These are phyloP conservation scores for Hapalemur alaotrensis DNA, from an alignment of 2,797 vertebrate species.

Conservation along the genomic window DNA sequence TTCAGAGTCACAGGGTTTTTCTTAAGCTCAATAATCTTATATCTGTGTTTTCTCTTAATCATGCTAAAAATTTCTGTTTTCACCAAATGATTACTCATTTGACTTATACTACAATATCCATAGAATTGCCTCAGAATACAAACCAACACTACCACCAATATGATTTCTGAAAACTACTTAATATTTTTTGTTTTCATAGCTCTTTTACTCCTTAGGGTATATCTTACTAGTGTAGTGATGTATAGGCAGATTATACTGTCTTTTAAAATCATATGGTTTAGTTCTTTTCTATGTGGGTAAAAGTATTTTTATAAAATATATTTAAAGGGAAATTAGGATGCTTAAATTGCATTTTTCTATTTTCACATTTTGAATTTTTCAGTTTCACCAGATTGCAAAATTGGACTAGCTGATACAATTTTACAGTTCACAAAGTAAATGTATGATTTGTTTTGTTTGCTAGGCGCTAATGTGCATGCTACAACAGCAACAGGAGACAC, in stretches of 20 bases:
- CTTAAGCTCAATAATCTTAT: background rate
- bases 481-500: constrained; percentile 98
- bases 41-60: constrained; percentile 42
- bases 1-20: constrained; percentile 25
- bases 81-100: constrained; percentile 21
- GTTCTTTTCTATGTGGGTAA: constrained; percentile 7
- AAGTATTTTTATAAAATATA: background rate
- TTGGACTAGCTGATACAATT: constrained; percentile 20
- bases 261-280: constrained; percentile 8
- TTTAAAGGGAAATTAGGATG: constrained; percentile 47
- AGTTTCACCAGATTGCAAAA: constrained; percentile 18
- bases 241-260: constrained; percentile 8
- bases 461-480: constrained; percentile 97
- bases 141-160: background rate
- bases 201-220: constrained; percentile 18
- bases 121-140: constrained; percentile 10
- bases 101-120: background rate
- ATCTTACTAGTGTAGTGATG: background rate
- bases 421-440: constrained; percentile 35
- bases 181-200: background rate
- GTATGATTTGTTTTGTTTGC: constrained; percentile 63
- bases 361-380: constrained; percentile 17
- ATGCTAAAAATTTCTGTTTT: background rate
- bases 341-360: constrained; percentile 25
- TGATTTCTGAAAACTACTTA: constrained; percentile 23